phyloP scores from a whole-genome alignment of 2,888 invertebrate species.

The Nasonovia ribisnigri region DNA sequence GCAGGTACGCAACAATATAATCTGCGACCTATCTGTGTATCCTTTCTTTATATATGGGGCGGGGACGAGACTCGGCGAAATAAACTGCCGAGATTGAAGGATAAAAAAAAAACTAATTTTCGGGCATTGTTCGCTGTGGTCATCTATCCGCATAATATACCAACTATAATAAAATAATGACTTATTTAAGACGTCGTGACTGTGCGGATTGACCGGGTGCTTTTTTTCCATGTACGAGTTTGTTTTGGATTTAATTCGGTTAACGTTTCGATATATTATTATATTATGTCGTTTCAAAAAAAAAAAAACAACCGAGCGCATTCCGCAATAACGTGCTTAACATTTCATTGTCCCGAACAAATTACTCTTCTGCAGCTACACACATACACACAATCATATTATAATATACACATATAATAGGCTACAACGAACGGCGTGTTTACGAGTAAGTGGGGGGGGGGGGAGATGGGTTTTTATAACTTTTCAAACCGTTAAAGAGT shows the following conservation, averaged over 20 bases:
- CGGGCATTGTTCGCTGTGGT: not conserved
- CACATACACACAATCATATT: not conserved
- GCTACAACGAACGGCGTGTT: not conserved
- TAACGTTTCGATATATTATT: not conserved
- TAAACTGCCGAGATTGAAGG: not conserved
- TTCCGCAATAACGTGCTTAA: constrained; percentile 45
- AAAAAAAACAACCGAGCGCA: not conserved
- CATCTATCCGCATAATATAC: not conserved
- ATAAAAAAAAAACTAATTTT: not conserved
- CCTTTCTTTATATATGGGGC: not conserved
- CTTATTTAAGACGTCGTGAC: constrained; percentile 23
- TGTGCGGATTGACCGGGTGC: no score
- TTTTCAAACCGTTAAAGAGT: constrained; percentile 18
- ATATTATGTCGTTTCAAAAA: not conserved
- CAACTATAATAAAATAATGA: not conserved
- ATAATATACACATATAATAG: not conserved
- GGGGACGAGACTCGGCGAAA: not conserved
- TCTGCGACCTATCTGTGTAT: not conserved
- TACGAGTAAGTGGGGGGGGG: not conserved
- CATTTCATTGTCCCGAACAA: constrained; percentile 33
- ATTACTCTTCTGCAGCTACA: not conserved
- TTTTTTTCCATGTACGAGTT: not conserved
- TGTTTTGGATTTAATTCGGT: not conserved
- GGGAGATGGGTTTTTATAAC: constrained; percentile 1
- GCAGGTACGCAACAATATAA: not conserved